Evolutionary conservation across 2,113 vertebrate genomes (phyloP), one percentile per base, ranked within the genome.

Genomic region (Machaerirhynchus nigripectus): DNA sequence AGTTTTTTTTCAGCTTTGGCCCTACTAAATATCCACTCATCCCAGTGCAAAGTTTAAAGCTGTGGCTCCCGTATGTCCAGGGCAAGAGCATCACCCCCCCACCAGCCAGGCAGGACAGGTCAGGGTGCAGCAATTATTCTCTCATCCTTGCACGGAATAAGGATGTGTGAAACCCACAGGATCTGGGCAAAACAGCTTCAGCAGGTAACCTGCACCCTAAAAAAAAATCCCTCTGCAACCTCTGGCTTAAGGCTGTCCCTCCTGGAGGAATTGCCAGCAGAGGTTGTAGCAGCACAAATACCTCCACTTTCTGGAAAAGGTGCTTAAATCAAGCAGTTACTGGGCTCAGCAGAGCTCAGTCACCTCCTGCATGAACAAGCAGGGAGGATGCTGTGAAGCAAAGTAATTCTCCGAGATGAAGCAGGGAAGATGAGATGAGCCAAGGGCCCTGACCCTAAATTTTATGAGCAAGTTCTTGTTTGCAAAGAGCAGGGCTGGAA

Each of bases 381-480:
- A 53, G 76, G 37, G 86, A 94, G 76, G 87, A 47, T 61, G 89
- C 74, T 77, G 31, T 6, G 69, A 56, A 91, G 79, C 46, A 39
- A 13, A 7, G 31, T 18, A 28, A 39, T 59, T 59, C 87, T 64
- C 68, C 3, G 15, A 18, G 19, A 40, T 37, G 35, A 30, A 91
- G 61, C 68, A 31, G 56, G 74, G 85, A 46, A 59, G 83, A 49
- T 24, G 70, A 88, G 76, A 63, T 11, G 91, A 96, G 84, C 94
- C 86, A 84, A 78, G 69, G 23, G 84, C 65, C 39, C 19, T 30
- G 67, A 73, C 82, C 75, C 88, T 40, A 37, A n/a, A 21, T 90
- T 92, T 90, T 92, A 85, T 8, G 85, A 96, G 71, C 75, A 65
- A 57, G 50, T 73, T 86, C 69, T 82, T 73, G 57, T 90, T 91